These are phyloP conservation scores for Sepiola atlantica DNA, from an alignment of 2,888 invertebrate species.

Conservation along the genomic window DNA sequence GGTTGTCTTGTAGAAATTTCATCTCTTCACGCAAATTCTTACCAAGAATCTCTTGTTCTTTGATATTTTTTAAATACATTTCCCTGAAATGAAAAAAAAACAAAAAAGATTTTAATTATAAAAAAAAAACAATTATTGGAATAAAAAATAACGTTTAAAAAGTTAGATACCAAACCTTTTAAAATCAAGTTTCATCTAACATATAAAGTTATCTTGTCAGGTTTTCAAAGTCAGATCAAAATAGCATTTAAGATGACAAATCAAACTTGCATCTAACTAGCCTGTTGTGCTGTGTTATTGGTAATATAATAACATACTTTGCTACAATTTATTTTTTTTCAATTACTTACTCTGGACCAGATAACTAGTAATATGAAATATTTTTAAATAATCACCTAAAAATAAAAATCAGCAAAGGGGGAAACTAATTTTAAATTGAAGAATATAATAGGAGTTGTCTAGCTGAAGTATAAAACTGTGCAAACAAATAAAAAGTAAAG, in stretches of 20 bases:
- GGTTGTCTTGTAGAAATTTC: slow-evolving; percentile 77
- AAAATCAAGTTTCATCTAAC: not conserved
- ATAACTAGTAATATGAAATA: no score
- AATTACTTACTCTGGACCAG: no score
- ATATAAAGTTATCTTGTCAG: not conserved
- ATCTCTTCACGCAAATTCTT: slow-evolving; percentile 75
- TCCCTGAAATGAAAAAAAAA: slow-evolving; percentile 78
- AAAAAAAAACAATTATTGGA: not conserved
- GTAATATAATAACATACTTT: no score
- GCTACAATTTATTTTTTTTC: no score
- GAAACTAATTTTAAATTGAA: no score
- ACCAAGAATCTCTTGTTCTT: slow-evolving; percentile 79
- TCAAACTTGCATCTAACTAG: not conserved
- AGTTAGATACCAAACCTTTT: not conserved
- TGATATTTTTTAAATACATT: slow-evolving; percentile 79
- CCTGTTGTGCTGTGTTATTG: no score
- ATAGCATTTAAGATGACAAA: not conserved
- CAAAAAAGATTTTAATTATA: not conserved
- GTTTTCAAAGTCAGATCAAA: no score
- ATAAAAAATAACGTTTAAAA: not conserved
- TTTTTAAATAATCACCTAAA: no score
- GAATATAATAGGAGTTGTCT: no score
- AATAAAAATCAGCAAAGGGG: no score
- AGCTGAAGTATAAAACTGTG: no score
- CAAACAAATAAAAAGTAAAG: no score